Percentiles rank a stretch among this genome's conserved stretches.
Evolutionary conservation across 2,888 invertebrate species (phyloP).

Genomic region (Eudemis profundana): DNA sequence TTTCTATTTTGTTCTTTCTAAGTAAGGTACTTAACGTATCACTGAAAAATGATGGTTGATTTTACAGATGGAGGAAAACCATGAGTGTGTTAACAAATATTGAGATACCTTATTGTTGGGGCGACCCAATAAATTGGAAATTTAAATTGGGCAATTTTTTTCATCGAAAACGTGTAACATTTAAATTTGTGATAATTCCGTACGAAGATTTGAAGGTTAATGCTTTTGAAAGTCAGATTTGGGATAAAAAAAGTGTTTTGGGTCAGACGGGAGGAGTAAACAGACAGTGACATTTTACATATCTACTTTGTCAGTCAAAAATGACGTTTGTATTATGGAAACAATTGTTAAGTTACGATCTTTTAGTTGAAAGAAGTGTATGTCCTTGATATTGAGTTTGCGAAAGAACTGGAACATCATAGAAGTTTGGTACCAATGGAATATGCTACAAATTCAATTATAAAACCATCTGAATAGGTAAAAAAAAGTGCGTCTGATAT

Average conservation of each 20-base stretch:
- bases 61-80: no score
- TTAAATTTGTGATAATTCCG: conserved; percentile 49
- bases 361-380: not conserved
- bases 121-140: conserved; percentile 47
- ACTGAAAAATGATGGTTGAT: no score
- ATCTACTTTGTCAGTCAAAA: not conserved
- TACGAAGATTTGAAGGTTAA: conserved; percentile 52
- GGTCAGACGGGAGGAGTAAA: conserved; percentile 46
- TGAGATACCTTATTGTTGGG: conserved; percentile 16
- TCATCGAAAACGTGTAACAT: conserved; percentile 40
- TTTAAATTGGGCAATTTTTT: conserved; percentile 43
- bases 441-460: no score
- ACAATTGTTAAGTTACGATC: not conserved
- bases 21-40: no score
- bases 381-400: conserved; percentile 37
- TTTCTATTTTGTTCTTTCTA: no score
- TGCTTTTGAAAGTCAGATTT: conserved; percentile 53
- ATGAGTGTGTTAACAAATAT: conserved; percentile 5
- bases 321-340: not conserved
- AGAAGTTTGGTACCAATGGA: not conserved
- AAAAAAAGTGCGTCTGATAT: no score
- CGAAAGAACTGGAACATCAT: conserved; percentile 23
- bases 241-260: conserved; percentile 45
- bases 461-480: no score
- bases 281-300: conserved; percentile 33